Evolutionary conservation across 1,140 invertebrate genomes (phyloP).

Genomic region (Nasonia vitripennis): DNA sequence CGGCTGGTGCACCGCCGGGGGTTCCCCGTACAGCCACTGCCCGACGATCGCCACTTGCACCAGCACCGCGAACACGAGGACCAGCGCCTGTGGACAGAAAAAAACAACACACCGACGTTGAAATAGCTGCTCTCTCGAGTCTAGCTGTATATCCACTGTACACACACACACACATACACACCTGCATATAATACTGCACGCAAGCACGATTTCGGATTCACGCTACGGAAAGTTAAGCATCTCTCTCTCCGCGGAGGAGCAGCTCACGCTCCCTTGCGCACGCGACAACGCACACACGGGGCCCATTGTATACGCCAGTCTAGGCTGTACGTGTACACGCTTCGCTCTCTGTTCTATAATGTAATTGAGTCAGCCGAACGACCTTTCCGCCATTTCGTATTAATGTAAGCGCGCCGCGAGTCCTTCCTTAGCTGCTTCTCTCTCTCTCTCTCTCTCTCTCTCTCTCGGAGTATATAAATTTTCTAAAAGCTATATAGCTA

Average conservation of each 20-base stretch:
- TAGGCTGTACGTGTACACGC: not conserved
- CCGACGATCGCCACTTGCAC: conserved; percentile 92
- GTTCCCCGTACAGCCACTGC: conserved; percentile 86
- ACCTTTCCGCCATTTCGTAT: not conserved
- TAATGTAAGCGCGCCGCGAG: not conserved
- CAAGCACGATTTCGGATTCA: not conserved
- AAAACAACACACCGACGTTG: conserved; percentile 34
- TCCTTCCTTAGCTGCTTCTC: not conserved
- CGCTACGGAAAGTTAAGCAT: conserved; percentile 3
- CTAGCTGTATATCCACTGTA: too few species aligned
- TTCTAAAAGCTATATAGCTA: not conserved
- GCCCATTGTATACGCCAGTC: not conserved
- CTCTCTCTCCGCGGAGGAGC: too few species aligned
- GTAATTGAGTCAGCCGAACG: conserved; percentile 9
- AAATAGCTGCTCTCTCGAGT: not conserved
- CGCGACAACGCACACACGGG: not conserved
- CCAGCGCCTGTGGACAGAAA: conserved; percentile 78
- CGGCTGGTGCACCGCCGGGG: conserved; percentile 80
- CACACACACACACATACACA: not conserved
- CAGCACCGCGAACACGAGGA: conserved; percentile 91
- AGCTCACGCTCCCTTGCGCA: not conserved
- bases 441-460: too few species aligned
- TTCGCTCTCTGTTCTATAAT: not conserved
- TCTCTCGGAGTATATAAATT: not conserved
- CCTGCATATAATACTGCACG: not conserved